Conservation (phyloP, 2,113 vertebrate species). For the Gorsachius goisagi region DNA sequence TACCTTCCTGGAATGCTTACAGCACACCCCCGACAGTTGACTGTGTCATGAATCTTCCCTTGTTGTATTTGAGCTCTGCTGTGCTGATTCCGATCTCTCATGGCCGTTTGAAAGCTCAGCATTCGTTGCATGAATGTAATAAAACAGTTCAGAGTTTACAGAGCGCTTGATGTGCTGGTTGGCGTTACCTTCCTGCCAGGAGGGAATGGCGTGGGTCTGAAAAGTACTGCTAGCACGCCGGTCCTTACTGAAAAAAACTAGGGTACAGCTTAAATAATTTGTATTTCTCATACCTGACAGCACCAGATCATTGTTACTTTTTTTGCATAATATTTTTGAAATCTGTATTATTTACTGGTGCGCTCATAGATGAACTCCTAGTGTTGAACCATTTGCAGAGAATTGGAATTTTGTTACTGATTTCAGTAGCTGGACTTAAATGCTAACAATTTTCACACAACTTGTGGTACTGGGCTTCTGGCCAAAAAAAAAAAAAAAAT, state of each 20-base stretch:
- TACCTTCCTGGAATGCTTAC: background rate
- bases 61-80: background rate
- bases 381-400: background rate
- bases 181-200: background rate
- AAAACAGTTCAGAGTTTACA: background rate
- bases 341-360: background rate
- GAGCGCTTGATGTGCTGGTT: fast-evolving
- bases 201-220: background rate
- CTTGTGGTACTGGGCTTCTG: background rate
- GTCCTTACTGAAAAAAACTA: background rate
- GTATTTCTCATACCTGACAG: background rate
- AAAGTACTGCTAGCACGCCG: no score
- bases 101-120: fast-evolving
- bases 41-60: background rate
- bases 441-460: background rate
- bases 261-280: background rate
- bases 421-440: background rate
- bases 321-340: background rate
- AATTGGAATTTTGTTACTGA: background rate
- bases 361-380: background rate
- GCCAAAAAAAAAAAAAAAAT: background rate
- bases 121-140: fast-evolving
- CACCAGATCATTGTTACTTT: background rate
- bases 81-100: fast-evolving
- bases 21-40: background rate